Percentiles rank a stretch among this genome's conserved stretches.
Evolutionary conservation across 2,888 invertebrate genomes (phyloP).

Genomic region (Polyploca ridens): DNA sequence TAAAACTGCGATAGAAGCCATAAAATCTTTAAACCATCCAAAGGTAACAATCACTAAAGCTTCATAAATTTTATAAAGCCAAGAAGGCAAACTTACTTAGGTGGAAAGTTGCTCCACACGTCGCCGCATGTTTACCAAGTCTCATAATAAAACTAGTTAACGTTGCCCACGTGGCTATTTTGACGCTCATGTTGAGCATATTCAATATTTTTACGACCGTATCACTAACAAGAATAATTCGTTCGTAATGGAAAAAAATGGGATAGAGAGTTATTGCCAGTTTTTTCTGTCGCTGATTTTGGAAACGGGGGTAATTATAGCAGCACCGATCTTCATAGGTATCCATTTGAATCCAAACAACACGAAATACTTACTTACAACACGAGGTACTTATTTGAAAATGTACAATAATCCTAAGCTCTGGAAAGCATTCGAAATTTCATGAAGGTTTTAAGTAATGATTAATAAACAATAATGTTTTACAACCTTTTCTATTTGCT

Average conservation of each 20-base stretch:
- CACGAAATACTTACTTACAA: too few species aligned
- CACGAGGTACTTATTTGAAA: too few species aligned
- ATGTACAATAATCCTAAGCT: too few species aligned
- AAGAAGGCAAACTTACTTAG: constrained; percentile 3
- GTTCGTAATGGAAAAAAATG: too few species aligned
- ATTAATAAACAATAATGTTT: not conserved
- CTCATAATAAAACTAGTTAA: not conserved
- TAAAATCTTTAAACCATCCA: constrained; percentile 11
- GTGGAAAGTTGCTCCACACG: constrained; percentile 7
- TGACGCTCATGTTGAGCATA: not conserved
- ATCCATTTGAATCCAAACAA: too few species aligned
- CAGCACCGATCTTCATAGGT: too few species aligned
- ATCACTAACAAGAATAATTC: not conserved
- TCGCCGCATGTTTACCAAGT: constrained; percentile 6
- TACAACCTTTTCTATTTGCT: not conserved
- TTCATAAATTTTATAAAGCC: constrained; percentile 4
- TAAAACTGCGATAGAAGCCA: constrained; percentile 14
- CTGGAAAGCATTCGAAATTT: too few species aligned
- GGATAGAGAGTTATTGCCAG: too few species aligned
- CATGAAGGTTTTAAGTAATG: not conserved
- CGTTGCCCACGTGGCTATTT: not conserved
- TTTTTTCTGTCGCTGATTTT: too few species aligned
- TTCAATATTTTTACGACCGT: not conserved
- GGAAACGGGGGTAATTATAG: too few species aligned
- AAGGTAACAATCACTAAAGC: constrained; percentile 2